Evolutionary conservation across 2,888 invertebrate genomes (phyloP).

Genomic region (Galerucella pusilla): DNA sequence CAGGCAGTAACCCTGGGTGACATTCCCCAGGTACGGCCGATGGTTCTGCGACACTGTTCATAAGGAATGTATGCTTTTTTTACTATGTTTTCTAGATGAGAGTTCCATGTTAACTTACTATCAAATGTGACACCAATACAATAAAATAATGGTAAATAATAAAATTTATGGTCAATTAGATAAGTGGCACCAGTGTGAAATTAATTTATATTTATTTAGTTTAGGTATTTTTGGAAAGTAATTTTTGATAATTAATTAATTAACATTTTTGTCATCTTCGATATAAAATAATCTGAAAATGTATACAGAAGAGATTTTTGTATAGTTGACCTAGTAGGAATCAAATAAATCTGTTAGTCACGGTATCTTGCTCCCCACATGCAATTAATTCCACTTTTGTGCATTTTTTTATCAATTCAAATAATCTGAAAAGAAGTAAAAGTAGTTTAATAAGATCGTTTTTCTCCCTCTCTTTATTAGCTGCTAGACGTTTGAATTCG

Average conservation of each 20-base stretch:
- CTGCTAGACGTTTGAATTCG: slow-evolving; percentile 62
- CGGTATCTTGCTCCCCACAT: background rate
- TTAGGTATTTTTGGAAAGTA: background rate
- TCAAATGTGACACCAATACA: no score
- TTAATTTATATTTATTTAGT: slow-evolving; percentile 9
- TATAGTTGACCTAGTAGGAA: background rate
- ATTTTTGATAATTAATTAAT: background rate
- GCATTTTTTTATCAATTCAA: slow-evolving; percentile 36
- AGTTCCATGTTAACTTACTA: no score
- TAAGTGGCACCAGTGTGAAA: slow-evolving; percentile 31
- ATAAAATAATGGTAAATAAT: background rate
- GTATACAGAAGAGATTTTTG: no score
- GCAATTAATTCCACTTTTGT: slow-evolving; percentile 21
- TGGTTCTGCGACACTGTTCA: no score
- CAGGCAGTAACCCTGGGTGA: no score
- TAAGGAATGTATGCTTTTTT: no score
- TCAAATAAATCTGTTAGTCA: background rate
- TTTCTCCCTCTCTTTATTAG: slow-evolving; percentile 48
- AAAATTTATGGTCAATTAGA: slow-evolving; percentile 28
- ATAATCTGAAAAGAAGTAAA: slow-evolving; percentile 26
- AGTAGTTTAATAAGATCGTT: slow-evolving; percentile 26
- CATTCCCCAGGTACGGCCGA: no score
- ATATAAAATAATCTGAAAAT: no score
- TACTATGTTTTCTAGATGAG: no score
- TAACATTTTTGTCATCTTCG: background rate